These are phyloP conservation scores for Brachylomia viminalis DNA, from an alignment of 2,888 invertebrate species.

Conservation along the genomic window DNA sequence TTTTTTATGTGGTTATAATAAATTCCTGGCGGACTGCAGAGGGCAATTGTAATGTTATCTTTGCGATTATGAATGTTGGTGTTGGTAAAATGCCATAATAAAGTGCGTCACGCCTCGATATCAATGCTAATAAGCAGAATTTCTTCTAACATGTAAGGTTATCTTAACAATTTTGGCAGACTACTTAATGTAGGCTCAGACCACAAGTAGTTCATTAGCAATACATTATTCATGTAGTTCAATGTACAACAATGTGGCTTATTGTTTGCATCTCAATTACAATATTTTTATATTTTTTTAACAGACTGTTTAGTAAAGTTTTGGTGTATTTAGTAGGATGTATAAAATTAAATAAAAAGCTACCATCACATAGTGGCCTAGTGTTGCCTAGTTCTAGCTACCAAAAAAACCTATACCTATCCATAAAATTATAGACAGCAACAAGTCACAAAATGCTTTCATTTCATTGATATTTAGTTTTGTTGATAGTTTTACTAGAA, in stretches of 20 bases:
- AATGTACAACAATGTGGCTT: neutral
- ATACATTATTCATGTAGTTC: slow-evolving; percentile 26
- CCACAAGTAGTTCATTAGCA: slow-evolving; percentile 21
- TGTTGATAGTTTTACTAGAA: neutral
- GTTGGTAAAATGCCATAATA: slow-evolving; percentile 54
- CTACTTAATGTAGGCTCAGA: neutral
- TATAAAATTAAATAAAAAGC: slow-evolving; percentile 1
- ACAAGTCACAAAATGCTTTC: slow-evolving; percentile 23
- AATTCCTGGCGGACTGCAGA: slow-evolving; percentile 15
- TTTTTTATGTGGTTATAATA: slow-evolving; percentile 50
- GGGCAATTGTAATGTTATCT: slow-evolving; percentile 39
- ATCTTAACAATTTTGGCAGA: slow-evolving; percentile 30
- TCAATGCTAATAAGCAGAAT: slow-evolving; percentile 7
- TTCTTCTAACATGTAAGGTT: slow-evolving; percentile 39
- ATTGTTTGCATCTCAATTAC: neutral
- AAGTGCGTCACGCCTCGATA: slow-evolving; percentile 39
- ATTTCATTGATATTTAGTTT: neutral
- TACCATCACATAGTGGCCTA: neutral
- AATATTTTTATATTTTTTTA: neutral
- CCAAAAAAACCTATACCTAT: neutral
- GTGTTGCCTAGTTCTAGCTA: neutral
- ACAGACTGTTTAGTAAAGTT: neutral
- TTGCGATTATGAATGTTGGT: slow-evolving; percentile 35
- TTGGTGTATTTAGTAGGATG: neutral
- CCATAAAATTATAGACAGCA: slow-evolving; percentile 1